A percentile compares a stretch with the other conserved stretches of the same genome.
phyloP scores from a whole-genome alignment of 2,113 vertebrate species.

The Leptobrachium ailaonicum region DNA sequence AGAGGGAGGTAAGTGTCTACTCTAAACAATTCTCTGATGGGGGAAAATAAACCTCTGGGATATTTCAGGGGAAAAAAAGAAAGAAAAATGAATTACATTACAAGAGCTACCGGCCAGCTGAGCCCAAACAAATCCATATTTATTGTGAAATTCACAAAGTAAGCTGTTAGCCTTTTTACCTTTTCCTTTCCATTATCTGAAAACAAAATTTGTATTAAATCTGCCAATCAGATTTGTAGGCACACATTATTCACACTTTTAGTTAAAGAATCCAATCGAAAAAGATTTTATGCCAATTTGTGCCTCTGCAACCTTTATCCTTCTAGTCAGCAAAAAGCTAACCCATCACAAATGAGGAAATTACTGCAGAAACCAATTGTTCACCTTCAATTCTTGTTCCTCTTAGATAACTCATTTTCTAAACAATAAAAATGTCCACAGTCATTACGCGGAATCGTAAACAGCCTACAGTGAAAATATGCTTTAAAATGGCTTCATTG shows the following conservation, averaged over 20 bases:
- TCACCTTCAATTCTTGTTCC: slow-evolving; percentile 37
- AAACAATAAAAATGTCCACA: slow-evolving; percentile 42
- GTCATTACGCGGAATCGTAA: slow-evolving; percentile 22
- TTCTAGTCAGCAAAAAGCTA: slow-evolving; percentile 42
- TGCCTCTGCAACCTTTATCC: slow-evolving; percentile 6
- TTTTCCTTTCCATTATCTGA: slow-evolving; percentile 26
- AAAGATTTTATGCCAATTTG: slow-evolving; percentile 32
- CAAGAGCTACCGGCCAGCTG: slow-evolving; percentile 14
- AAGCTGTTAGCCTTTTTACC: slow-evolving; percentile 31
- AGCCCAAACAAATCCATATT: slow-evolving; percentile 36
- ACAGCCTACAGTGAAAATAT: slow-evolving; percentile 25
- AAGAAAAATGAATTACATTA: slow-evolving; percentile 21
- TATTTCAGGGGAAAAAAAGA: not conserved
- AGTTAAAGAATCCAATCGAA: slow-evolving; percentile 50
- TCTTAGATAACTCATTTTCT: slow-evolving; percentile 22
- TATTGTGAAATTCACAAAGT: slow-evolving; percentile 43
- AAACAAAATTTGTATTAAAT: slow-evolving; percentile 36
- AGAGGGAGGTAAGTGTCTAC: not conserved
- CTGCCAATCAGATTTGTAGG: not conserved
- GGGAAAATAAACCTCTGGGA: not conserved
- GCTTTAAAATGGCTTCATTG: slow-evolving; percentile 22
- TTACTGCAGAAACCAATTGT: not conserved
- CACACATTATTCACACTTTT: slow-evolving; percentile 42
- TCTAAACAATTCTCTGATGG: slow-evolving; percentile 12
- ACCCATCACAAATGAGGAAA: slow-evolving; percentile 45